Percentiles rank a stretch among this genome's conserved stretches.
These are phyloP conservation scores for Amiota minor DNA, from an alignment of 2,888 invertebrate genomes.

Conservation along the genomic window DNA sequence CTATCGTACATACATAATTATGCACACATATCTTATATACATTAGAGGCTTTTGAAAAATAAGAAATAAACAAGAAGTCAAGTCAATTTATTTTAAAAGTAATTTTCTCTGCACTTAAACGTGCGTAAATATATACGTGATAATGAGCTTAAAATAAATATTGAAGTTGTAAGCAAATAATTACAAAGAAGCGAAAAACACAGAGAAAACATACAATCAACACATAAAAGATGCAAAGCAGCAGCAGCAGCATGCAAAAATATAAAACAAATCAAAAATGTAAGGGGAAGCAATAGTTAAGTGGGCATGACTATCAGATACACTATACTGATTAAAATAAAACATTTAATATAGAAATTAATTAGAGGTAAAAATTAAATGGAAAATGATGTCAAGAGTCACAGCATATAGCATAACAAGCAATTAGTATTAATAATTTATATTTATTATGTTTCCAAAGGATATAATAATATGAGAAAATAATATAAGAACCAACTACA, in stretches of 20 bases:
- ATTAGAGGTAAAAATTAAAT: too few species aligned
- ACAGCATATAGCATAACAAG: too few species aligned
- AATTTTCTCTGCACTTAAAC: slow-evolving; percentile 29
- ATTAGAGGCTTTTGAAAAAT: background rate
- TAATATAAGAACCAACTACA: too few species aligned
- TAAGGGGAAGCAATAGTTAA: background rate
- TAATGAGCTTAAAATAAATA: slow-evolving; percentile 28
- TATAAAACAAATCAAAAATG: slow-evolving; percentile 3
- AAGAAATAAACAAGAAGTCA: background rate
- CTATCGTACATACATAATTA: background rate
- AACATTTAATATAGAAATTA: too few species aligned
- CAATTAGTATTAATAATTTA: too few species aligned
- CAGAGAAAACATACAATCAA: background rate
- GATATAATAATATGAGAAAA: too few species aligned
- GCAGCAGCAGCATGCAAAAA: slow-evolving; percentile 5
- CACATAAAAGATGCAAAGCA: background rate
- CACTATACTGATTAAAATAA: too few species aligned
- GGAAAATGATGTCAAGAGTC: too few species aligned
- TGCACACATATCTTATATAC: background rate
- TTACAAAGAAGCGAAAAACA: slow-evolving; percentile 22
- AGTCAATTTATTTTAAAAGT: slow-evolving; percentile 24
- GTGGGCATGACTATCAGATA: too few species aligned
- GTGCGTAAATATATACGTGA: slow-evolving; percentile 28
- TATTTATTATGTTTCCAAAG: too few species aligned
- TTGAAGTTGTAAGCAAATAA: slow-evolving; percentile 29